Percentiles rank a stretch among this genome's conserved stretches.
Conservation (phyloP, 2,888 invertebrate species). For the Patella caerulea region DNA sequence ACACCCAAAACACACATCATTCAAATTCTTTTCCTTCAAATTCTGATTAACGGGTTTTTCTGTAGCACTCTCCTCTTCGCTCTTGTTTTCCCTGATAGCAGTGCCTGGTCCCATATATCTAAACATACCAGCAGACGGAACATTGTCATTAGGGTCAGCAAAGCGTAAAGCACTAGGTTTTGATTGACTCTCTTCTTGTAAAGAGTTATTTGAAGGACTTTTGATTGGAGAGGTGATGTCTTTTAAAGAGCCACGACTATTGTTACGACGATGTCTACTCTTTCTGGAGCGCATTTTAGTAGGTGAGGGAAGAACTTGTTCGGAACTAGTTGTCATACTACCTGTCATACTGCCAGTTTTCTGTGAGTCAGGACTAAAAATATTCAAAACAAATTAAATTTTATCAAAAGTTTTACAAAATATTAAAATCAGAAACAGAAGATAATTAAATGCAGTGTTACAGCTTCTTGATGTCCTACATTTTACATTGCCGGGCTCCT, state of each 20-base stretch:
- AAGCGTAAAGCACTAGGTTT: constrained; percentile 18
- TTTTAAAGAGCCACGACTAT: constrained; percentile 66
- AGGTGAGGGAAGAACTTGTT: constrained; percentile 60
- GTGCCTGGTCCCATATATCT: constrained; percentile 62
- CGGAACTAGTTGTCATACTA: constrained; percentile 59
- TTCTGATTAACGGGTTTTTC: constrained; percentile 25
- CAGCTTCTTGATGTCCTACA: no score
- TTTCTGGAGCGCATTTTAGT: constrained; percentile 65
- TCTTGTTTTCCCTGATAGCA: constrained; percentile 55
- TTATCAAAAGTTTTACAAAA: no score
- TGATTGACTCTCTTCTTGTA: constrained; percentile 54
- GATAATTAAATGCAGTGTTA: no score
- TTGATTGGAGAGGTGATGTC: constrained; percentile 56
- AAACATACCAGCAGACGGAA: constrained; percentile 47
- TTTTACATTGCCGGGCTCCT: no score
- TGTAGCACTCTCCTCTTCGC: constrained; percentile 26
- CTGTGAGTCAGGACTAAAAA: constrained; percentile 58
- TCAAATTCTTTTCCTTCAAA: constrained; percentile 55
- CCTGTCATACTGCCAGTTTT: constrained; percentile 49
- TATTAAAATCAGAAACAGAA: no score
- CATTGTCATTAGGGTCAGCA: background rate
- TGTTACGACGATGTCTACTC: constrained; percentile 67
- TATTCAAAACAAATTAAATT: no score
- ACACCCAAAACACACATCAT: constrained; percentile 70
- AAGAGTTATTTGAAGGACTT: constrained; percentile 60